phyloP scores from a whole-genome alignment of 2,113 vertebrate species.

The Ardeotis arabs region DNA sequence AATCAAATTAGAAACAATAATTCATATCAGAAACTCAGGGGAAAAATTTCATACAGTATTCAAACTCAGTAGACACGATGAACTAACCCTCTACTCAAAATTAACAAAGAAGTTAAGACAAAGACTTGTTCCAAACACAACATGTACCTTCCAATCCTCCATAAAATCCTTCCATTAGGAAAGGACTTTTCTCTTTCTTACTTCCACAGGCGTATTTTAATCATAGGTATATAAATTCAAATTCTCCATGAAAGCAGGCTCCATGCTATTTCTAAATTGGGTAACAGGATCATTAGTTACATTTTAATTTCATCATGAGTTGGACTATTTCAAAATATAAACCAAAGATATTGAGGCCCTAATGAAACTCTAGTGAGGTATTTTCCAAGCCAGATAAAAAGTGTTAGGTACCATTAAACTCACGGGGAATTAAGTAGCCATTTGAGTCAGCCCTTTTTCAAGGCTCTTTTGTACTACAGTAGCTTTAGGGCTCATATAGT shows the following conservation, averaged over 20 bases:
- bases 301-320: neutral
- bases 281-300: neutral
- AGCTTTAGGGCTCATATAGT: neutral
- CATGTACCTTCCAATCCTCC: neutral
- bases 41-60: neutral
- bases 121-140: neutral
- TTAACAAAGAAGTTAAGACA: neutral
- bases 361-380: neutral
- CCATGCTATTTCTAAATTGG: neutral
- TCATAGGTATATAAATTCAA: neutral
- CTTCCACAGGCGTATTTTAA: neutral
- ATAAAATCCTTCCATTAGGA: neutral
- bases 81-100: neutral
- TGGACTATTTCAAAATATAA: neutral
- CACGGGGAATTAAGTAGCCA: neutral
- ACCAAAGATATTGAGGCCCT: accelerated
- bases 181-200: neutral
- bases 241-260: neutral
- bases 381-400: neutral
- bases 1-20: neutral
- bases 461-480: neutral
- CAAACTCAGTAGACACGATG: neutral
- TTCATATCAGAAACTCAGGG: neutral
- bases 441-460: neutral
- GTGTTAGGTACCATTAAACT: neutral